Conservation (phyloP, 2,113 vertebrate genomes). For the Pseudorhombus dupliciocellatus region DNA sequence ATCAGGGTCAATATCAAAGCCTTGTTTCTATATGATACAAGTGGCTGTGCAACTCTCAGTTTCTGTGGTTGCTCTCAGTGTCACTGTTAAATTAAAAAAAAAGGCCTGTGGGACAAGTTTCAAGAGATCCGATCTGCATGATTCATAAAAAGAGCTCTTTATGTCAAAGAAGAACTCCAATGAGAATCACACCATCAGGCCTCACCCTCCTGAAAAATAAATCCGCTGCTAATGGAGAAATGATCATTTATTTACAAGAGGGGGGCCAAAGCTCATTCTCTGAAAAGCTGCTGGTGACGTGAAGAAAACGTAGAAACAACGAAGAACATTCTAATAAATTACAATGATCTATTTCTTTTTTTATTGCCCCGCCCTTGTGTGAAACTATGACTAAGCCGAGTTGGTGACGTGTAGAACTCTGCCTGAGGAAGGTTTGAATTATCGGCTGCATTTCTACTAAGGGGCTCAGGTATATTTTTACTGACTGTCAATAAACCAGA, state of each 20-base stretch:
- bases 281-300: neutral
- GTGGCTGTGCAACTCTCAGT: neutral
- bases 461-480: no score
- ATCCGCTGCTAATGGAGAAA: constrained; percentile 31
- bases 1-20: neutral
- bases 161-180: neutral
- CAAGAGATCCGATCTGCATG: neutral
- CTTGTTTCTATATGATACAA: neutral
- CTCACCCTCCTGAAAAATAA: constrained; percentile 12
- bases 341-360: neutral
- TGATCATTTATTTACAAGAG: constrained; percentile 36
- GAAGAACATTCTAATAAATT: no score
- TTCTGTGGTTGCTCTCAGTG: neutral
- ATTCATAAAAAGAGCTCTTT: neutral
- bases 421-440: no score
- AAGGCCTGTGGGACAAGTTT: neutral
- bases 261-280: neutral
- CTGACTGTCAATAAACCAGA: no score
- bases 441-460: no score
- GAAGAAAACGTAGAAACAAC: neutral
- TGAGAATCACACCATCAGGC: neutral
- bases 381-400: no score
- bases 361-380: neutral
- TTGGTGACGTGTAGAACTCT: no score
- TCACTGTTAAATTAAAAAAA: neutral